A percentile compares a stretch with the other conserved stretches of the same genome.
These are phyloP conservation scores for Florisuga fusca DNA, from an alignment of 2,797 vertebrate genomes.

Conservation along the genomic window DNA sequence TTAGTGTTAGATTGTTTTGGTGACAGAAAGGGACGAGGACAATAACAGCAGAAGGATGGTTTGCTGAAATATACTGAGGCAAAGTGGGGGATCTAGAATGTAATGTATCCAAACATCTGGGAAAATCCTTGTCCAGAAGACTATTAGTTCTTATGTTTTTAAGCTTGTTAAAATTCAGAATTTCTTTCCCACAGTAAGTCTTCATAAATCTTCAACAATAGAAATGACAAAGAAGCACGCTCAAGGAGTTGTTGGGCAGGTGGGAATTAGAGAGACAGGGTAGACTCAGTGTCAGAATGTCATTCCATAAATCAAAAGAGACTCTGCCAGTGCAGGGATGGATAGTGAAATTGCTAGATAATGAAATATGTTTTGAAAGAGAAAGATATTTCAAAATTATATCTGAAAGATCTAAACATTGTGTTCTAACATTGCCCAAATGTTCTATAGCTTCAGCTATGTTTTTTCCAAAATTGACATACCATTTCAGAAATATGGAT, in stretches of 20 bases:
- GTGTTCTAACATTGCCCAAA: background rate
- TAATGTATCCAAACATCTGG: background rate
- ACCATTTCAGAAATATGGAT: background rate
- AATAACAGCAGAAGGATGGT: background rate
- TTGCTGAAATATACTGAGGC: background rate
- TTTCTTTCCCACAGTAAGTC: background rate
- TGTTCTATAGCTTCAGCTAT: background rate
- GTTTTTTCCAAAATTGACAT: background rate
- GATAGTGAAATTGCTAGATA: background rate
- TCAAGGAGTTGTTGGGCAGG: background rate
- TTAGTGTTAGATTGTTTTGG: background rate
- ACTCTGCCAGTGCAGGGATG: background rate
- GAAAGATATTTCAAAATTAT: background rate
- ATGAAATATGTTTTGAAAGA: background rate
- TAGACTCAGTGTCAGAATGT: background rate
- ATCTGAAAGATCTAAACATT: background rate
- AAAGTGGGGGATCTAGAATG: background rate
- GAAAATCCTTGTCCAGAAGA: background rate
- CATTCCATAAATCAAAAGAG: background rate
- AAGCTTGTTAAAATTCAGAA: background rate
- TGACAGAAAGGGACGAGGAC: background rate
- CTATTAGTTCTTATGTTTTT: background rate
- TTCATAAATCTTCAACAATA: background rate
- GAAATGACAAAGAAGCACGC: background rate
- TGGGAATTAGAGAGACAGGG: background rate